Evolutionary conservation across 1,140 invertebrate genomes (phyloP).

Genomic region (Tribolium madens): DNA sequence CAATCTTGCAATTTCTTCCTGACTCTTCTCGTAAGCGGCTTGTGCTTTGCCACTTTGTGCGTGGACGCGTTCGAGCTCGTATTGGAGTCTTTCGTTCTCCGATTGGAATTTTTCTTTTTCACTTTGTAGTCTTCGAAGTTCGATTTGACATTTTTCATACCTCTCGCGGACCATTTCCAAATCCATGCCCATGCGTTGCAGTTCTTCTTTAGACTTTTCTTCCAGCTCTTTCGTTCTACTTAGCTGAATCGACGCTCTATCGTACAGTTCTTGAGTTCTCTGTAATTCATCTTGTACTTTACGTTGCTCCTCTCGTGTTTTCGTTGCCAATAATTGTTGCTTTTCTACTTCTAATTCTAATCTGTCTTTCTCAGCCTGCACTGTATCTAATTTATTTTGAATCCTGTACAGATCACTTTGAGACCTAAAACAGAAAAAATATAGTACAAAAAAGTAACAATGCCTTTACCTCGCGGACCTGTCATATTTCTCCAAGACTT

Average conservation of each 20-base stretch:
- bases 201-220: slow-evolving; percentile 90
- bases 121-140: slow-evolving; percentile 82
- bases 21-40: slow-evolving; percentile 85
- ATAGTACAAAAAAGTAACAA: slow-evolving; percentile 15
- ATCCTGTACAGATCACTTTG: slow-evolving; percentile 90
- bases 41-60: slow-evolving; percentile 86
- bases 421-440: slow-evolving; percentile 70
- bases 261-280: slow-evolving; percentile 88
- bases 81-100: slow-evolving; percentile 86
- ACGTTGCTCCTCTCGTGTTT: slow-evolving; percentile 86
- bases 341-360: slow-evolving; percentile 89
- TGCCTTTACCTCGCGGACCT: slow-evolving; percentile 72
- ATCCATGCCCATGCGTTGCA: slow-evolving; percentile 83
- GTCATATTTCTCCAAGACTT: slow-evolving; percentile 93
- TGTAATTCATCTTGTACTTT: slow-evolving; percentile 88
- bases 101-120: slow-evolving; percentile 89
- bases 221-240: slow-evolving; percentile 89
- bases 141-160: slow-evolving; percentile 89
- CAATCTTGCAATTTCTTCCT: slow-evolving; percentile 88
- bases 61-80: slow-evolving; percentile 86
- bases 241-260: slow-evolving; percentile 84
- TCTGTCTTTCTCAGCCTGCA: slow-evolving; percentile 88
- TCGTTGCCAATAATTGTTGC: slow-evolving; percentile 79
- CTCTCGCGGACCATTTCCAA: slow-evolving; percentile 89
- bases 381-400: slow-evolving; percentile 87